phyloP scores from a whole-genome alignment of 2,113 vertebrate species.

The Cryptoleucopteryx plumbea region DNA sequence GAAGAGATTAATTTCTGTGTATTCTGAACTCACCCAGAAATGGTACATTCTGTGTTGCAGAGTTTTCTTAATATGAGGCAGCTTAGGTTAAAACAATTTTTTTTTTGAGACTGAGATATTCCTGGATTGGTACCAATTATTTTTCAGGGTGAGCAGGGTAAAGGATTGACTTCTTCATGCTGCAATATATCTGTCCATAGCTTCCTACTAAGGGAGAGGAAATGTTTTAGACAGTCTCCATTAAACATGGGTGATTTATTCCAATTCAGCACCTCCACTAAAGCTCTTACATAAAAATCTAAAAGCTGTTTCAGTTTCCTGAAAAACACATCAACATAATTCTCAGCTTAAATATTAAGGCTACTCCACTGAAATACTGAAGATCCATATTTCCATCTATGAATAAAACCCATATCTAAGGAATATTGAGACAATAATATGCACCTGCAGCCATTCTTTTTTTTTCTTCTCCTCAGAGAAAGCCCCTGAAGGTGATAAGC shows the following conservation, averaged over 20 bases:
- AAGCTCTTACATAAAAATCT: background rate
- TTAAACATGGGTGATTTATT: background rate
- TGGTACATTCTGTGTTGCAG: background rate
- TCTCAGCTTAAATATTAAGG: background rate
- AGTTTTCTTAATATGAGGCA: background rate
- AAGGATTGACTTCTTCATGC: background rate
- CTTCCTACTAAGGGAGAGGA: background rate
- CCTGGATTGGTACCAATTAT: background rate
- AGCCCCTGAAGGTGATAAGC: background rate
- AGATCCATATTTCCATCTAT: background rate
- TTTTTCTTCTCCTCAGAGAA: background rate
- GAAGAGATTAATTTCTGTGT: background rate
- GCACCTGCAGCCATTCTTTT: background rate
- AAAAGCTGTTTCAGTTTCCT: background rate
- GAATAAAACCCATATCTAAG: background rate
- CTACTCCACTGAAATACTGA: background rate
- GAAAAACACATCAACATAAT: background rate
- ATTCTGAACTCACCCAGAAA: background rate
- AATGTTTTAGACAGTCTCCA: background rate
- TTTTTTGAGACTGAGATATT: background rate
- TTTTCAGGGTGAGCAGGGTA: background rate
- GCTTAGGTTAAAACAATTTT: background rate
- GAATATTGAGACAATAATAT: background rate
- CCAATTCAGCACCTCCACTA: background rate
- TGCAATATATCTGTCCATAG: background rate